Conservation (phyloP, 2,113 vertebrate species). For the Mixornis gularis region DNA sequence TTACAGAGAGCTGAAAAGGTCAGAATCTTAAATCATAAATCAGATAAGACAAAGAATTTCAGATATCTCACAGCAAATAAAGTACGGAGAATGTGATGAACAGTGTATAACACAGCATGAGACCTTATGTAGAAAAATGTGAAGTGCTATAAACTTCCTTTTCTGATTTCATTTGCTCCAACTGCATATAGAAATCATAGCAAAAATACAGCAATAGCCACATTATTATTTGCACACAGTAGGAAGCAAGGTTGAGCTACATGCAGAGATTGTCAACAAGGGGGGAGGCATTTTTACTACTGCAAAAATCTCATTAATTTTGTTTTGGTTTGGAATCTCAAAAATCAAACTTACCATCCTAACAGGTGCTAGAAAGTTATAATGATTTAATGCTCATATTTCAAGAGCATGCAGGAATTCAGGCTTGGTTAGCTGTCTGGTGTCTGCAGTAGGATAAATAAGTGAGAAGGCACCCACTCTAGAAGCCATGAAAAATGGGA, state of each 20-base stretch:
- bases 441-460: not conserved
- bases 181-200: slow-evolving; percentile 3
- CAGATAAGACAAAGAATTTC: slow-evolving; percentile 47
- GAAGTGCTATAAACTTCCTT: slow-evolving; percentile 2
- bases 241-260: not conserved
- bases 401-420: not conserved
- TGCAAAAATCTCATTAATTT: slow-evolving; percentile 13
- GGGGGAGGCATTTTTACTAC: not conserved
- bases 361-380: not conserved
- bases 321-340: not conserved
- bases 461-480: not conserved
- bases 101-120: not conserved
- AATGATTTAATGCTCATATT: not conserved
- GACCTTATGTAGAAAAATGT: not conserved
- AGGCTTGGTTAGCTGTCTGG: not conserved
- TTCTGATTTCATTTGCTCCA: slow-evolving; percentile 19
- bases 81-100: not conserved
- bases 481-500: not conserved
- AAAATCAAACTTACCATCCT: not conserved
- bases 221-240: not conserved
- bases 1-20: slow-evolving; percentile 55
- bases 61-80: slow-evolving; percentile 41
- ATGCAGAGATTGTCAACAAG: not conserved
- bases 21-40: slow-evolving; percentile 48
- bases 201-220: not conserved